Conservation (phyloP, 2,797 vertebrate species). For the Oryzias sinensis region DNA sequence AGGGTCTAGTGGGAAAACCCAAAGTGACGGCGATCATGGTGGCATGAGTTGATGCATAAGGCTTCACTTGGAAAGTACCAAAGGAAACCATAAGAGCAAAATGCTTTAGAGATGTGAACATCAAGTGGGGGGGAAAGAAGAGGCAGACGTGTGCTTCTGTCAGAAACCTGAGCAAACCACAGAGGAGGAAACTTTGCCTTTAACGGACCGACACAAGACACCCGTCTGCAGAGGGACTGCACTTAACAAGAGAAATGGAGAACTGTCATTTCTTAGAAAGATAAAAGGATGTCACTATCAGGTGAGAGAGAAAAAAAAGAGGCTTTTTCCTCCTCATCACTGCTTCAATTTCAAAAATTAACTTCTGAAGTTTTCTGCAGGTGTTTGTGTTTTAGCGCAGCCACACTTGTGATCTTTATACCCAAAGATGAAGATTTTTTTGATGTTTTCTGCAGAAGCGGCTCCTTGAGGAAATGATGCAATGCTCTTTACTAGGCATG, state of each 20-base stretch:
- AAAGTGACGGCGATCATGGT: constrained; percentile 62
- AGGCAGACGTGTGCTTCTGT: constrained; percentile 44
- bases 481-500: constrained; percentile 34
- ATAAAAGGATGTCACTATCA: constrained; percentile 83
- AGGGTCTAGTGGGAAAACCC: constrained; percentile 71
- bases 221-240: constrained; percentile 56
- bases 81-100: constrained; percentile 47
- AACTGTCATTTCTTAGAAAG: constrained; percentile 72
- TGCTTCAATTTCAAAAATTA: too few relatives aligned
- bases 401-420: constrained; percentile 6
- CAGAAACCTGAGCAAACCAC: constrained; percentile 60
- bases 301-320: constrained; percentile 56
- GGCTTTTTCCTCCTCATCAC: too few relatives aligned
- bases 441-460: constrained; percentile 25
- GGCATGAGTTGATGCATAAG: constrained; percentile 59
- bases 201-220: constrained; percentile 59
- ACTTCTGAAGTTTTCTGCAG: too few relatives aligned
- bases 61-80: constrained; percentile 71
- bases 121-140: constrained; percentile 45
- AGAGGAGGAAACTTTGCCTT: constrained; percentile 63
- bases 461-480: constrained; percentile 57
- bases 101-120: constrained; percentile 49
- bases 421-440: constrained; percentile 3
- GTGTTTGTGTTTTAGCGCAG: background rate
- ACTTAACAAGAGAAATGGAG: constrained; percentile 75